Base-by-base conservation (phyloP, 1,140 invertebrate genomes). In the Zophobas atratus region DNA sequence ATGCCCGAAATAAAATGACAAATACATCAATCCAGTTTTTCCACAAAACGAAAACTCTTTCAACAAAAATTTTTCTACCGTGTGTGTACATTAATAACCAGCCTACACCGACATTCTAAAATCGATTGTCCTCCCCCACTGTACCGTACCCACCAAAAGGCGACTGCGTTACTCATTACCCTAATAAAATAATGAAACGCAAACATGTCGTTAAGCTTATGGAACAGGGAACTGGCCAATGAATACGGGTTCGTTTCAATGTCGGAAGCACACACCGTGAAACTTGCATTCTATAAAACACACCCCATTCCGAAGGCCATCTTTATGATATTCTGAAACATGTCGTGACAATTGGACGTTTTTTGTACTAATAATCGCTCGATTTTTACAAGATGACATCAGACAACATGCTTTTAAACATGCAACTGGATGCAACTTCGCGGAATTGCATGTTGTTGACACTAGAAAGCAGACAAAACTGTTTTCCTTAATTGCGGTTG, bases 111-210 rank as follows among this genome's bases (percentile, higher is more conserved):
- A 67, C 60, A 67, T 43, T 34, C 3, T 1, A n/a, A 41, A 43
- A 67, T 67, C 60, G 60, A 67, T 67, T 41, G 38, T 67, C 39
- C 36, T 67, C 60, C 60, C 60, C 60, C 60, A 46, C 20, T 38
- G 39, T 51, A 51, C 43, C 20, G 20, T 20, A 20, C 20, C 20
- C 20, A 20, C 20, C 20, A 43, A 67, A 63, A 67, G 3, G 60
- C 57, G 57, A 38, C 60, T 67, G 60, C 39, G 38, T 67, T 67
- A 41, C 60, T 67, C 60, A 67, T 67, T 67, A 67, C 60, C 39
- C 60, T 67, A 67, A 67, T 67, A 67, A 43, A 67, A 67, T 67
- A 67, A 67, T 67, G 60, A 67, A 67, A 67, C 60, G 60, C 60
- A 67, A 67, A 67, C 60, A 67, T 67, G 60, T 67, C 60, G 60